Percentiles rank a stretch among this genome's conserved stretches.
These are phyloP conservation scores for Stomorhina lunata DNA, from an alignment of 2,888 invertebrate genomes.

Conservation along the genomic window DNA sequence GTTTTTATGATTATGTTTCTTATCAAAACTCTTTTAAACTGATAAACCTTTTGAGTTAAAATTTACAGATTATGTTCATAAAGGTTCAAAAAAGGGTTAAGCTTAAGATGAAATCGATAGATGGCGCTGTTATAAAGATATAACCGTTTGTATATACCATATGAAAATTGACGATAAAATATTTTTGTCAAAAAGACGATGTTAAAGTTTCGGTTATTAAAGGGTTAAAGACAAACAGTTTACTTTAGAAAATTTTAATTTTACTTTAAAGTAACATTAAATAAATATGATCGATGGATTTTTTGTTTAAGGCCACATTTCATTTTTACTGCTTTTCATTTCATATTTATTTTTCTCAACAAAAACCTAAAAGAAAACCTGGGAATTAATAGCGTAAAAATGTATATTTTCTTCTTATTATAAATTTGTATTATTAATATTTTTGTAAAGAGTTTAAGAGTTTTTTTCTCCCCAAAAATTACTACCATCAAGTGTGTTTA, in stretches of 20 bases:
- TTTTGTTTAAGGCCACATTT: slow-evolving; percentile 35
- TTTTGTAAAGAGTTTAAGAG: not conserved
- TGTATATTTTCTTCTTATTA: slow-evolving; percentile 18
- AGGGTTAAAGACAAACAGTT: not conserved
- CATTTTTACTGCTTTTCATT: not conserved
- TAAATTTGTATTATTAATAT: slow-evolving; percentile 14
- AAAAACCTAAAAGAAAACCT: not conserved
- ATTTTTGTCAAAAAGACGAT: too few species aligned
- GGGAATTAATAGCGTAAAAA: slow-evolving; percentile 26
- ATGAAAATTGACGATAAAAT: too few species aligned
- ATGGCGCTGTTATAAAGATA: too few species aligned
- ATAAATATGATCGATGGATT: slow-evolving; percentile 35
- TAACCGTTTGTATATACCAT: too few species aligned
- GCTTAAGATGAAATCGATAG: too few species aligned
- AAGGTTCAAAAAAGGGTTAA: too few species aligned
- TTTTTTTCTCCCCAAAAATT: too few species aligned
- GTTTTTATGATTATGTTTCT: too few species aligned
- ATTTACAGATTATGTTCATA: too few species aligned
- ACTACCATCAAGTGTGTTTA: not conserved
- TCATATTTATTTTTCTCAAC: not conserved
- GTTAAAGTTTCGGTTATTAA: too few species aligned
- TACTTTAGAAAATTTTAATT: not conserved
- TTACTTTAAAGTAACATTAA: not conserved
- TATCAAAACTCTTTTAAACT: too few species aligned
- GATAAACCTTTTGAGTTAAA: too few species aligned